Evolutionary conservation across 1,140 invertebrate genomes (phyloP).

Genomic region (Subanguina moxae): DNA sequence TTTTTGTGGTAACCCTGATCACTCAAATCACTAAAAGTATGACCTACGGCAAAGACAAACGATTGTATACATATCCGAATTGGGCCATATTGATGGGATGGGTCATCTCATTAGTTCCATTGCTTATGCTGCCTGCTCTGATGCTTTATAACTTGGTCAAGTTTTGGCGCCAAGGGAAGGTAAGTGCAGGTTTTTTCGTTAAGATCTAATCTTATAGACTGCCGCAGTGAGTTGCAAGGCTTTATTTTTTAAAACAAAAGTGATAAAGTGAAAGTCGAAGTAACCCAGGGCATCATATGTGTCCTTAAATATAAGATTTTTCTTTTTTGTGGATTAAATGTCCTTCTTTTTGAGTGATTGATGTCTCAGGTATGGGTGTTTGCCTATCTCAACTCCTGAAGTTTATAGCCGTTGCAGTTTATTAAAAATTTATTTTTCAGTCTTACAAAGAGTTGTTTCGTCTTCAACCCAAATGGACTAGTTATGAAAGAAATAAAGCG

Average conservation of each 20-base stretch:
- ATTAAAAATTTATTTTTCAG: neutral
- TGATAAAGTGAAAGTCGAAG: too few relatives aligned
- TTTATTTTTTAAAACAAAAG: too few relatives aligned
- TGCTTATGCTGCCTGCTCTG: conserved; percentile 30
- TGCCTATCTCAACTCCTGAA: too few relatives aligned
- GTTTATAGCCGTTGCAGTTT: too few relatives aligned
- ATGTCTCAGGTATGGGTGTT: too few relatives aligned
- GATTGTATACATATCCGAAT: conserved; percentile 28
- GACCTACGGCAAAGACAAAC: conserved; percentile 35
- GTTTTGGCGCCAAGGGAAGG: conserved; percentile 31
- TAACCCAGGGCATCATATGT: too few relatives aligned
- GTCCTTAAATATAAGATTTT: too few relatives aligned
- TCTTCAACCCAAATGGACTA: conserved; percentile 44
- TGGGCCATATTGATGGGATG: conserved; percentile 42
- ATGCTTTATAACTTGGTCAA: conserved; percentile 40
- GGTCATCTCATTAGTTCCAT: conserved; percentile 34
- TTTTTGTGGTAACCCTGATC: conserved; percentile 23
- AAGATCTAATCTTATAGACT: too few relatives aligned
- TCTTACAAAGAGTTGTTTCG: conserved; percentile 33
- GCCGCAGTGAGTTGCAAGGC: too few relatives aligned
- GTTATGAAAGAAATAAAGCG: conserved; percentile 18
- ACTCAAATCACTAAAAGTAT: conserved; percentile 16
- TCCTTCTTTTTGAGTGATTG: too few relatives aligned
- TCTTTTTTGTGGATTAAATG: too few relatives aligned
- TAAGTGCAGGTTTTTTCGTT: conserved; percentile 7